phyloP scores from a whole-genome alignment of 1,140 invertebrate species.

The Sinella curviseta region DNA sequence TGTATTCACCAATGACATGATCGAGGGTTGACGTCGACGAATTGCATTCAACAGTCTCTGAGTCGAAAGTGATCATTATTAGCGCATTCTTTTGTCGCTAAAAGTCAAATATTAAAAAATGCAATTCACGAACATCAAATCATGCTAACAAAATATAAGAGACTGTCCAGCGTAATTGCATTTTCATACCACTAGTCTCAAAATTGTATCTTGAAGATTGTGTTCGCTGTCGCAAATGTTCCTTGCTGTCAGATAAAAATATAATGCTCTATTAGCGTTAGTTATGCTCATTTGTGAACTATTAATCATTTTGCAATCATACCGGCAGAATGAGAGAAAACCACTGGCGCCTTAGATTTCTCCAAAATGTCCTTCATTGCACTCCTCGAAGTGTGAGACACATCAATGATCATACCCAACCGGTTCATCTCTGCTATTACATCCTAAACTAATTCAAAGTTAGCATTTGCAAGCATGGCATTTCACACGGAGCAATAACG shows the following conservation, averaged over 20 bases:
- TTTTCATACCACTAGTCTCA: constrained; percentile 55
- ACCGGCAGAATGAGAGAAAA: constrained; percentile 59
- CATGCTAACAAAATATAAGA: not conserved
- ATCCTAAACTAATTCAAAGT: constrained; percentile 44
- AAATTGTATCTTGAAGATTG: constrained; percentile 58
- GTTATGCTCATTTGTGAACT: not conserved
- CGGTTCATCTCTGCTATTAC: constrained; percentile 47
- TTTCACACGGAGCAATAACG: not conserved
- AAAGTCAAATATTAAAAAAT: constrained; percentile 23
- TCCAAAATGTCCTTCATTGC: constrained; percentile 57
- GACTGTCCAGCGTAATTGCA: not conserved
- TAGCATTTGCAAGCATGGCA: too few relatives aligned
- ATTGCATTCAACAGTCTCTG: constrained; percentile 56
- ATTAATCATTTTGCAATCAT: too few relatives aligned
- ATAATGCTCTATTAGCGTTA: not conserved
- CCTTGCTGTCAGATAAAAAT: constrained; percentile 51
- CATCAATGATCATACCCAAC: constrained; percentile 60
- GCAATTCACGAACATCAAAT: not conserved
- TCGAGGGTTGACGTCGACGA: constrained; percentile 52
- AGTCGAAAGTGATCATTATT: constrained; percentile 60
- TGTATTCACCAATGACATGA: constrained; percentile 60
- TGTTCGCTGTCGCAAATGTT: constrained; percentile 56
- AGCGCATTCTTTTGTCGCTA: constrained; percentile 58
- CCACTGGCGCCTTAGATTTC: constrained; percentile 57
- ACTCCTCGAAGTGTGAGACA: constrained; percentile 57